Conservation (phyloP, 2,888 invertebrate genomes). For the Calameuta pallipes region DNA sequence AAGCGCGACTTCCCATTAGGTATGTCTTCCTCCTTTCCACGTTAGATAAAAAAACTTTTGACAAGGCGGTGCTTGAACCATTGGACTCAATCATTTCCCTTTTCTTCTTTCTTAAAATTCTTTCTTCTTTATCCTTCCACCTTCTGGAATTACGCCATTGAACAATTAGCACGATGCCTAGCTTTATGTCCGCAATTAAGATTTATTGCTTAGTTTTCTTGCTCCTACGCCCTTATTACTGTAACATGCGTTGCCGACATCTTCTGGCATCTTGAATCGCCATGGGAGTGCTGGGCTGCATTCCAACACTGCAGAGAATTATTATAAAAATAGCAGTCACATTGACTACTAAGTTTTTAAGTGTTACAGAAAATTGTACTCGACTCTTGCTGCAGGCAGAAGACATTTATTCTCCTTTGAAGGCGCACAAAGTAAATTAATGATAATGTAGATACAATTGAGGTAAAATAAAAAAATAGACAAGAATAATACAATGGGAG, state of each 20-base stretch:
- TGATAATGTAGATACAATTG: neutral
- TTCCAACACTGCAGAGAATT: neutral
- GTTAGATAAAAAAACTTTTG: neutral
- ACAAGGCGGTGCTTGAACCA: neutral
- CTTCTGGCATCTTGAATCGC: neutral
- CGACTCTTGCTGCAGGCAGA: neutral
- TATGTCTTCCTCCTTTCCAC: neutral
- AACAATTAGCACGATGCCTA: neutral
- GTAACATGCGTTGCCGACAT: neutral
- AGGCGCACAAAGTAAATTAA: neutral
- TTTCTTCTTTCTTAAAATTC: neutral
- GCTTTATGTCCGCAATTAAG: neutral
- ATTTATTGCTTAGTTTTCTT: neutral
- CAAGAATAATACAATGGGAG: neutral
- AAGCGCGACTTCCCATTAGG: neutral
- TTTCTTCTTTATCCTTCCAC: neutral
- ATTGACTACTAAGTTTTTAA: neutral
- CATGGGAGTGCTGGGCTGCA: neutral
- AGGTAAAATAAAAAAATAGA: neutral
- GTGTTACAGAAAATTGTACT: neutral
- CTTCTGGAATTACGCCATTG: neutral
- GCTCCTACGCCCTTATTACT: neutral
- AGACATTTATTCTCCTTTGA: neutral
- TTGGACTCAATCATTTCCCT: neutral
- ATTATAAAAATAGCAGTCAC: neutral